These are phyloP conservation scores for Dolichoris vasculosae DNA, from an alignment of 1,140 invertebrate genomes.

Conservation along the genomic window DNA sequence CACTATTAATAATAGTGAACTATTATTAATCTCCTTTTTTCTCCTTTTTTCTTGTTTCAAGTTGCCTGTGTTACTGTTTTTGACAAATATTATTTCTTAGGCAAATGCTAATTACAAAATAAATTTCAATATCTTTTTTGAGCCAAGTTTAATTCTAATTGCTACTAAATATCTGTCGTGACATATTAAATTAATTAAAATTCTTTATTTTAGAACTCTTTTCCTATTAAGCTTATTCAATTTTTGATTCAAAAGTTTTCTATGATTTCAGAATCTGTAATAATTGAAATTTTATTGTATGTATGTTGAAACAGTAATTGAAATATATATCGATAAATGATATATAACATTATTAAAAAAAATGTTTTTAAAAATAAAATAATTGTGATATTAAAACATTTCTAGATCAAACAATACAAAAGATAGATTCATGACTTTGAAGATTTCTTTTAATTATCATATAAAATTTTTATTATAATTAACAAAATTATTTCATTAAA, in stretches of 20 bases:
- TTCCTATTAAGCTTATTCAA: neutral
- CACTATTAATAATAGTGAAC: too few species aligned
- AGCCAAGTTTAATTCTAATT: constrained; percentile 52
- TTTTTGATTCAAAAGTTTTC: too few species aligned
- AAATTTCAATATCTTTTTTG: constrained; percentile 62
- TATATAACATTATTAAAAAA: too few species aligned
- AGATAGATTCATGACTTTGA: neutral
- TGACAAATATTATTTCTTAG: constrained; percentile 51
- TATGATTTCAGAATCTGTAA: too few species aligned
- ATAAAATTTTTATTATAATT: neutral
- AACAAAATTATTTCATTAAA: neutral
- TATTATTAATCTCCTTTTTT: constrained; percentile 6
- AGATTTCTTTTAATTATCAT: neutral
- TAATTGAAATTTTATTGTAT: too few species aligned
- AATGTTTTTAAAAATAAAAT: too few species aligned
- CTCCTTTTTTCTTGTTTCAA: constrained; percentile 11
- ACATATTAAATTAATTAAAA: constrained; percentile 34
- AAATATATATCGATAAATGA: neutral
- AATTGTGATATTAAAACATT: too few species aligned
- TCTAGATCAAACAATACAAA: neutral
- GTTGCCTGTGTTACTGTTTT: constrained; percentile 34
- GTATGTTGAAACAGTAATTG: neutral
- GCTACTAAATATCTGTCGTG: constrained; percentile 54
- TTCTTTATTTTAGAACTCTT: neutral
- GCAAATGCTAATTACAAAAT: constrained; percentile 58